Evolutionary conservation across 2,888 invertebrate species (phyloP).

Genomic region (Stegana nigrithorax): DNA sequence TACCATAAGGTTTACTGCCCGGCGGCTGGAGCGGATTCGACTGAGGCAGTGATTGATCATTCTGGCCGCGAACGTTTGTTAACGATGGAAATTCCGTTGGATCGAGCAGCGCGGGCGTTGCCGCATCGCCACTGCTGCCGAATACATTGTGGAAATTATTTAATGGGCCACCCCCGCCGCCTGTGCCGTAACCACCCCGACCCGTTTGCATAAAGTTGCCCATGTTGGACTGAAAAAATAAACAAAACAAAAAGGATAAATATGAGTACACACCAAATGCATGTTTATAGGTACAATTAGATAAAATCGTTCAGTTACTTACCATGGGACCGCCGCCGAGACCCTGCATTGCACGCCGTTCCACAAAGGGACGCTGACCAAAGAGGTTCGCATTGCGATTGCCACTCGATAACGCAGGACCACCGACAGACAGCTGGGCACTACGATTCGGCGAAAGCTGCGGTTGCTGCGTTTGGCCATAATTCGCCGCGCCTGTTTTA

Average conservation of each 20-base stretch:
- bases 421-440: slow-evolving; percentile 71
- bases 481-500: slow-evolving; percentile 67
- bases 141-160: slow-evolving; percentile 86
- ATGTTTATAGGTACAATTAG: too few relatives aligned
- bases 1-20: slow-evolving; percentile 93
- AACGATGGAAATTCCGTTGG: slow-evolving; percentile 93
- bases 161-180: slow-evolving; percentile 75
- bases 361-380: slow-evolving; percentile 83
- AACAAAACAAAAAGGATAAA: slow-evolving; percentile 9
- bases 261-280: slow-evolving; percentile 8
- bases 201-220: slow-evolving; percentile 73
- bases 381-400: slow-evolving; percentile 75
- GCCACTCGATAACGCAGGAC: slow-evolving; percentile 72
- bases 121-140: slow-evolving; percentile 78
- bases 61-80: slow-evolving; percentile 84
- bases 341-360: slow-evolving; percentile 76
- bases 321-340: slow-evolving; percentile 69
- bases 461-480: slow-evolving; percentile 71
- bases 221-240: slow-evolving; percentile 72
- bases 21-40: slow-evolving; percentile 88
- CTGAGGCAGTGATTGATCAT: slow-evolving; percentile 82
- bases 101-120: slow-evolving; percentile 88
- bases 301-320: slow-evolving; percentile 29
- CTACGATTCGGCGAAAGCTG: slow-evolving; percentile 73
- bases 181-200: slow-evolving; percentile 72